phyloP scores from a whole-genome alignment of 1,140 invertebrate species.

The Calliphora vicina region DNA sequence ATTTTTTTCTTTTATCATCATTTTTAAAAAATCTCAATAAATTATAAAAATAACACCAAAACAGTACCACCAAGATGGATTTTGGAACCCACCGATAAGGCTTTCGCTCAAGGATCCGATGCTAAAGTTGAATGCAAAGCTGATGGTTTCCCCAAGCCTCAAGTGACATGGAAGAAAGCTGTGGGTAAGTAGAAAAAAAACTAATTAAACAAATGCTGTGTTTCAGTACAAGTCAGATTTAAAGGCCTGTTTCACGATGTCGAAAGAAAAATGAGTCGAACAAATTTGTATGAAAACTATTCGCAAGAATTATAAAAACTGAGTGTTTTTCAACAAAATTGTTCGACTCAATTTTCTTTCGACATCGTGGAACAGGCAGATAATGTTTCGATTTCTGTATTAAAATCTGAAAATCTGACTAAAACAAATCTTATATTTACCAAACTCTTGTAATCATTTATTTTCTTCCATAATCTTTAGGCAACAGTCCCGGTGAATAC shows the following conservation, averaged over 20 bases:
- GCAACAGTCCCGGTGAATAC: constrained; percentile 89
- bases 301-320: not conserved
- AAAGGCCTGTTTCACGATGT: no score
- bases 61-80: constrained; percentile 96
- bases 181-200: constrained; percentile 72
- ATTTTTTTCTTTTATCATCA: constrained; percentile 43
- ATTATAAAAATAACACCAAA: constrained; percentile 15
- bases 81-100: constrained; percentile 92
- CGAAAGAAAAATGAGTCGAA: no score
- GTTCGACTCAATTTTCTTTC: no score
- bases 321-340: no score
- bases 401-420: no score
- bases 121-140: constrained; percentile 95
- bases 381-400: no score
- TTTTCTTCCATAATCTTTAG: constrained; percentile 63
- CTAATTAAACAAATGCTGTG: constrained; percentile 33
- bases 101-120: constrained; percentile 91
- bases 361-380: no score
- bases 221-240: not conserved
- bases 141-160: constrained; percentile 92
- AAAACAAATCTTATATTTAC: no score
- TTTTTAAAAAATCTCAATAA: not conserved
- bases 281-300: no score
- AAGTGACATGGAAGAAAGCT: constrained; percentile 94
- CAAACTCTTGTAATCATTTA: no score